Conservation (phyloP, 1,140 invertebrate genomes). For the Camponotus vicinus region DNA sequence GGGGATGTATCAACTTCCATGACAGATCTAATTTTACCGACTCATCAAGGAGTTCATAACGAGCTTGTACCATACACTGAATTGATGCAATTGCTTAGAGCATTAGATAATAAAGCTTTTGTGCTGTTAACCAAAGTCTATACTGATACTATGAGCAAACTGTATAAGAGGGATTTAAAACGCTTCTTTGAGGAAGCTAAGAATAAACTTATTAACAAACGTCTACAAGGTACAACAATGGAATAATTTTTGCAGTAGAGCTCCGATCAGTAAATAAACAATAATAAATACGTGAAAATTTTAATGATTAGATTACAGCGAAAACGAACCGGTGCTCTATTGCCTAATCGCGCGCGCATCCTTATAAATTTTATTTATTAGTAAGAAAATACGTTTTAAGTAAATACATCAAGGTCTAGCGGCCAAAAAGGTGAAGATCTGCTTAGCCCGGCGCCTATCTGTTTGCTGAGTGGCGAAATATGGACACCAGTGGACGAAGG, state of each 20-base stretch:
- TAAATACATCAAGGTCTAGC: conserved; percentile 78
- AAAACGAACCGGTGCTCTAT: neutral
- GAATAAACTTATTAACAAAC: conserved; percentile 84
- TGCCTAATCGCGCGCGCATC: neutral
- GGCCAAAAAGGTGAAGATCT: conserved; percentile 81
- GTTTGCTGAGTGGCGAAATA: conserved; percentile 81
- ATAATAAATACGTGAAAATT: neutral
- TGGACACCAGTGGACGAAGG: conserved; percentile 83
- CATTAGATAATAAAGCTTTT: conserved; percentile 94
- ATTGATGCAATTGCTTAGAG: conserved; percentile 96
- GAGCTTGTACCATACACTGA: conserved; percentile 94
- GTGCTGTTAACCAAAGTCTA: conserved; percentile 93
- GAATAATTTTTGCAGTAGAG: neutral
- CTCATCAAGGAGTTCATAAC: conserved; percentile 92
- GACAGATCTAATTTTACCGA: conserved; percentile 90
- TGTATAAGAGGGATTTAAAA: conserved; percentile 94
- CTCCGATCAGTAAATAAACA: neutral
- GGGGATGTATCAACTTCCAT: conserved; percentile 87
- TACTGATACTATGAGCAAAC: conserved; percentile 91
- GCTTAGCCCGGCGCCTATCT: conserved; percentile 82
- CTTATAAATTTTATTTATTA: conserved; percentile 8
- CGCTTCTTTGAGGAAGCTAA: conserved; percentile 93
- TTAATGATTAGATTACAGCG: neutral
- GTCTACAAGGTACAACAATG: conserved; percentile 75
- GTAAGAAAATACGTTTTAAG: conserved; percentile 52